Base-by-base conservation (phyloP, 2,797 vertebrate species). In the Tapera naevia region DNA sequence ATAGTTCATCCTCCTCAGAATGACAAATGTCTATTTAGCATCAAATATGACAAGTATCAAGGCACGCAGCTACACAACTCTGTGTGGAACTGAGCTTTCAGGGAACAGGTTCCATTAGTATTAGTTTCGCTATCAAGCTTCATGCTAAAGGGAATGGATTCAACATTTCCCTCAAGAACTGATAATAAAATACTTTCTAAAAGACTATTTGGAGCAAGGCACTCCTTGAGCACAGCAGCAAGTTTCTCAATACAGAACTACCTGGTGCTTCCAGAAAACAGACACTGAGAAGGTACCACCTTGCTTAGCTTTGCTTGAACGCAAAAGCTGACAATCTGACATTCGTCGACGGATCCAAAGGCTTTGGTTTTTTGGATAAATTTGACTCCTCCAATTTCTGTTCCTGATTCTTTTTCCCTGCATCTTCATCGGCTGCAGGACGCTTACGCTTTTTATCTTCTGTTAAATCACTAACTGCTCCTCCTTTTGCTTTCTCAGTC, bases 371-470 rank as follows among this genome's bases (percentile, higher is more conserved):
- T 96, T 98, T 99, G 61, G 98, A 86, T 5, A 45, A 80, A 28
- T 92, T 98, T 33, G 97, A 97, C 46, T 98, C 98, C 16, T 96
- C 95, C 0, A 54, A 32, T 37, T 91, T 92, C 92, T 96, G 94
- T 18, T 93, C 91, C 71, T 84, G 95, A 5, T 37, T 84, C 88
- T 95, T 97, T 18, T 51, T 61, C 4, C 24, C 82, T 72, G 95
- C 95, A 1, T 96, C 96, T 17, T 88, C 95, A 21, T 89, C 91
- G 66, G 88, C 97, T 2, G 89, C 72, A 2, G 89, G 92, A 37
- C 97, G 97, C 48, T 99, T 99, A 64, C 99, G 97, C 92, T 99
- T 99, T 95, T 98, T 99, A 48, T 96, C 93, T 93, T 99, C 98
- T 11, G 93, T 83, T 11, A 45, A 85, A 4, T 98, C 97, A 35